Evolutionary conservation across 2,797 vertebrate species (phyloP).

Genomic region (Mycteria americana): DNA sequence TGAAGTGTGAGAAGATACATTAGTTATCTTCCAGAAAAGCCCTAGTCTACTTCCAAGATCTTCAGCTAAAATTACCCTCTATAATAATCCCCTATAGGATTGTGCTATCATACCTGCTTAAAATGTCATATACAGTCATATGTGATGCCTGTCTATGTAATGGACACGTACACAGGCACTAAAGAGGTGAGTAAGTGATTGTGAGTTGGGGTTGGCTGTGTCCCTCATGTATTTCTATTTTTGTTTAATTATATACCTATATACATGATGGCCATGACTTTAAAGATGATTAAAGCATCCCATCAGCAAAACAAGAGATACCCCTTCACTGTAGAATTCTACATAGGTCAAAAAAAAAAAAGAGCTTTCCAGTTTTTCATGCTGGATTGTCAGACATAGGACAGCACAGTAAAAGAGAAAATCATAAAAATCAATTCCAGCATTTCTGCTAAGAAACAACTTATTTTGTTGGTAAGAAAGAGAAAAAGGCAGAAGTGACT

Average conservation of each 20-base stretch:
- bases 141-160: neutral
- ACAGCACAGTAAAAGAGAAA: neutral
- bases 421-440: neutral
- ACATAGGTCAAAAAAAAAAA: neutral
- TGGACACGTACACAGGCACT: neutral
- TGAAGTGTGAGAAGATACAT: neutral
- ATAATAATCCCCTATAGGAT: neutral
- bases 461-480: neutral
- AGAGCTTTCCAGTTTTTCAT: neutral
- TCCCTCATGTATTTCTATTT: neutral
- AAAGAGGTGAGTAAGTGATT: neutral
- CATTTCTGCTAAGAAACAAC: neutral
- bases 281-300: neutral
- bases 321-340: neutral
- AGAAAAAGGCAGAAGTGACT: neutral
- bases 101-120: neutral
- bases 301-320: neutral
- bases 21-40: neutral
- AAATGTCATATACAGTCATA: neutral
- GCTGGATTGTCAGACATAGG: neutral
- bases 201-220: neutral
- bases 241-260: neutral
- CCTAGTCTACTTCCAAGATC: neutral
- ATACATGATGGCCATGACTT: neutral
- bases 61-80: neutral